A percentile compares a stretch with the other conserved stretches of the same genome.
Evolutionary conservation across 1,140 invertebrate genomes (phyloP).

Genomic region (Spodoptera litura): DNA sequence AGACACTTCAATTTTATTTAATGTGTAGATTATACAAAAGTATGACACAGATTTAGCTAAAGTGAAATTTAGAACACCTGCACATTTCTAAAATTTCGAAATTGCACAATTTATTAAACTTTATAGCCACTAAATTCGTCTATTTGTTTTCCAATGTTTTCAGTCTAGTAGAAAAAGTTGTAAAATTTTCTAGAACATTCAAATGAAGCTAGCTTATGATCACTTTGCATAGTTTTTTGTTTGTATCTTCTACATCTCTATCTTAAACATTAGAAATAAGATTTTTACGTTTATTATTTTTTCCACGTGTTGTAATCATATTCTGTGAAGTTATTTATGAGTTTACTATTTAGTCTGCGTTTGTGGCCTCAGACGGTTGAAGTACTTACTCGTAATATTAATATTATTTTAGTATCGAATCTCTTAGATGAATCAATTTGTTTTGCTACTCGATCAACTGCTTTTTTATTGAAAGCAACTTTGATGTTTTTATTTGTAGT

Average conservation of each 20-base stretch:
- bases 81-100: background rate
- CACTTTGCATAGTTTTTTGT: slow-evolving; percentile 7
- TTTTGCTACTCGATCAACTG: background rate
- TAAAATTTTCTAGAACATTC: slow-evolving; percentile 16
- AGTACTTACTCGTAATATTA: background rate
- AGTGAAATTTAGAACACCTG: slow-evolving; percentile 7
- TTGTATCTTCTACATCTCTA: background rate
- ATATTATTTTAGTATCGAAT: background rate
- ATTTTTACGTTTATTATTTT: slow-evolving; percentile 23
- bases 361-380: background rate
- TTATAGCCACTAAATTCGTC: background rate
- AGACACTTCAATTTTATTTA: no score
- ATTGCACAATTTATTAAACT: background rate
- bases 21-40: no score
- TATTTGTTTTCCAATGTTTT: background rate
- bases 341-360: slow-evolving; percentile 30
- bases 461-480: no score
- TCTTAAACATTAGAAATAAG: slow-evolving; percentile 10
- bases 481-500: no score
- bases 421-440: background rate
- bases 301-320: slow-evolving; percentile 16
- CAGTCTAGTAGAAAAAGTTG: background rate
- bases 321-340: slow-evolving; percentile 8
- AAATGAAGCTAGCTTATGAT: background rate
- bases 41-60: background rate